These are phyloP conservation scores for Amia ocellicauda DNA, from an alignment of 2,113 vertebrate genomes.

Conservation along the genomic window DNA sequence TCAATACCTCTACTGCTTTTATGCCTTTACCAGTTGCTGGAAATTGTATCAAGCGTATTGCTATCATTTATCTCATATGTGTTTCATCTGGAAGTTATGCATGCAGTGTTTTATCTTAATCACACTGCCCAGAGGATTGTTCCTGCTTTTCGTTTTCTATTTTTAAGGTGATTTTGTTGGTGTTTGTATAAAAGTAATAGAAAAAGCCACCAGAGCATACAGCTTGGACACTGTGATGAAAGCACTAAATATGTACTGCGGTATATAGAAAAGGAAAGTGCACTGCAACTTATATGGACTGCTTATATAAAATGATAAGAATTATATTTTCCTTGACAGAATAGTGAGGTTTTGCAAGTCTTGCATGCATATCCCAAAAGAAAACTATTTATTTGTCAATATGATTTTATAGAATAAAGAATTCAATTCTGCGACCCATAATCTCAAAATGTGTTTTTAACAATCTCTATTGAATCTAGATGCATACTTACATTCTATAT, in stretches of 20 bases:
- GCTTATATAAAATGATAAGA: constrained; percentile 22
- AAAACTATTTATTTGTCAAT: too few relatives aligned
- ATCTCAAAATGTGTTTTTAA: too few relatives aligned
- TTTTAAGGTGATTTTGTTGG: constrained; percentile 25
- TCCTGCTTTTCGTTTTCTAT: background rate
- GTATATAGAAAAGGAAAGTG: constrained; percentile 17
- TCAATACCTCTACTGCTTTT: constrained; percentile 53
- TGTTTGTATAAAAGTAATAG: constrained; percentile 57
- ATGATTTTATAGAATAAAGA: too few relatives aligned
- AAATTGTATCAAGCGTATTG: constrained; percentile 23
- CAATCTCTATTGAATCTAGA: too few relatives aligned
- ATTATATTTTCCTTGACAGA: constrained; percentile 10
- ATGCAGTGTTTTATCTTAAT: constrained; percentile 68
- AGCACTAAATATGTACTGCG: constrained; percentile 41
- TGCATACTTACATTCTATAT: too few relatives aligned
- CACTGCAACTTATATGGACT: constrained; percentile 2
- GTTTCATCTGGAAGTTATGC: constrained; percentile 57
- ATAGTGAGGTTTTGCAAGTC: too few relatives aligned
- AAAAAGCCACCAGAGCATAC: too few relatives aligned
- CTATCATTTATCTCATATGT: constrained; percentile 43
- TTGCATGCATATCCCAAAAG: too few relatives aligned
- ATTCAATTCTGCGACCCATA: too few relatives aligned
- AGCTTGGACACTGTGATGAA: constrained; percentile 67
- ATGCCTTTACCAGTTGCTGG: constrained; percentile 41
- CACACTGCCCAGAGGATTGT: constrained; percentile 59